Evolutionary conservation across 2,888 invertebrate species (phyloP).

Genomic region (Ormyrus rosae): DNA sequence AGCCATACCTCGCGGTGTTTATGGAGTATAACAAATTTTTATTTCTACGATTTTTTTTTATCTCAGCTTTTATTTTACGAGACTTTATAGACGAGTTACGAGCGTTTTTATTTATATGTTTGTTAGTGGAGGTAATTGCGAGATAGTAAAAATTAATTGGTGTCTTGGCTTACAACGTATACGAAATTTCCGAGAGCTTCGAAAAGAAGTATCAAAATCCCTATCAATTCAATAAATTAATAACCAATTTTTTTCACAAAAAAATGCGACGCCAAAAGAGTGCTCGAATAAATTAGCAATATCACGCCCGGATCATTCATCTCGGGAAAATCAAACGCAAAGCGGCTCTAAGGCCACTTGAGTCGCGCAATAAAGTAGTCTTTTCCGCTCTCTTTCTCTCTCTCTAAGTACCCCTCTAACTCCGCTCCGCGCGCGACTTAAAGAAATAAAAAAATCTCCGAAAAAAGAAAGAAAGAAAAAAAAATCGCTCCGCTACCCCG

Average conservation of each 20-base stretch:
- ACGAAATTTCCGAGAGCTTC: no score
- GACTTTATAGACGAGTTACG: not conserved
- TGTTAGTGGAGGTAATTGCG: not conserved
- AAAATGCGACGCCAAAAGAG: not conserved
- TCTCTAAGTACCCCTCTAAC: not conserved
- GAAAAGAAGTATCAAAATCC: no score
- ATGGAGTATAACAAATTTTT: slow-evolving; percentile 41
- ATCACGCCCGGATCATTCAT: slow-evolving; percentile 47
- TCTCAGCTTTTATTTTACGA: not conserved
- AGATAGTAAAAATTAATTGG: no score
- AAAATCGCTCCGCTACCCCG: slow-evolving; percentile 39
- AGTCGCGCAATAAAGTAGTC: slow-evolving; percentile 39
- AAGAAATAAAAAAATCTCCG: slow-evolving; percentile 20
- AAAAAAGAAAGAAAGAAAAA: not conserved
- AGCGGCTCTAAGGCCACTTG: slow-evolving; percentile 43
- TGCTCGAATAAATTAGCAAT: slow-evolving; percentile 39
- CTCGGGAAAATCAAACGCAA: slow-evolving; percentile 43
- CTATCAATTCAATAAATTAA: no score
- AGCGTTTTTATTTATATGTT: not conserved
- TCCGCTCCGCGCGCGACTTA: slow-evolving; percentile 2
- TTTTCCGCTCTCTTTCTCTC: not conserved
- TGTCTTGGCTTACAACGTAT: no score
- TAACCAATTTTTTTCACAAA: no score
- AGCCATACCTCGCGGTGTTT: slow-evolving; percentile 39
- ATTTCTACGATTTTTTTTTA: not conserved